Evolutionary conservation across 1,140 invertebrate species (phyloP).

Genomic region (Euwallacea similis): DNA sequence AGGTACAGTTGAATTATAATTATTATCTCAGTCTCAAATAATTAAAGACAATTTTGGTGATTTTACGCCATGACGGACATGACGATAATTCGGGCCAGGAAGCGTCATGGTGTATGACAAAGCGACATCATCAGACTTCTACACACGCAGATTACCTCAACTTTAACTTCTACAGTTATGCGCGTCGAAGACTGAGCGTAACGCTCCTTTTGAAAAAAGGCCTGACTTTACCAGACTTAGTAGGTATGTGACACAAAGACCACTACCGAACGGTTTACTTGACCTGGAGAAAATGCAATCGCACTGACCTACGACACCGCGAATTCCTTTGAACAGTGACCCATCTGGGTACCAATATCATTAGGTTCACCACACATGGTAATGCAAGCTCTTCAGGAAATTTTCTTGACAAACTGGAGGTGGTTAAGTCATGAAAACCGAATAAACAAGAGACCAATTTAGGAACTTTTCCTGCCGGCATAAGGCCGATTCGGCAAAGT

Average conservation of each 20-base stretch:
- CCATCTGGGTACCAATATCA: no score
- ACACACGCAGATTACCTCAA: constrained; percentile 5
- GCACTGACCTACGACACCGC: constrained; percentile 14
- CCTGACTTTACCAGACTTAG: no score
- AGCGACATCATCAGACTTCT: background rate
- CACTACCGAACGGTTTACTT: background rate
- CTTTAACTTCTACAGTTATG: constrained; percentile 14
- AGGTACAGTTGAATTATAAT: constrained; percentile 7
- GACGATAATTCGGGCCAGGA: constrained; percentile 6
- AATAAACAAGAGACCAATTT: no score
- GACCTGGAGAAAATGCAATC: constrained; percentile 11
- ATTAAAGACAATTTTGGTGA: constrained; percentile 14
- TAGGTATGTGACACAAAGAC: no score
- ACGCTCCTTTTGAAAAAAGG: no score
- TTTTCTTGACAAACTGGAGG: no score
- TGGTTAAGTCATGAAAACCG: no score
- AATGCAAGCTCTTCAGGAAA: no score
- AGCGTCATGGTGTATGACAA: constrained; percentile 14
- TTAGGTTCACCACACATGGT: no score
- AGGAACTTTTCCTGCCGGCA: no score
- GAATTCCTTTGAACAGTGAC: constrained; percentile 9
- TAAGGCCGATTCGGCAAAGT: no score
- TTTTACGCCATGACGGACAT: constrained; percentile 9
- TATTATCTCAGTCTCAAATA: constrained; percentile 11
- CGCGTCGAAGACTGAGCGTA: background rate